phyloP scores from a whole-genome alignment of 1,140 invertebrate genomes.

The Oscheius sp. region DNA sequence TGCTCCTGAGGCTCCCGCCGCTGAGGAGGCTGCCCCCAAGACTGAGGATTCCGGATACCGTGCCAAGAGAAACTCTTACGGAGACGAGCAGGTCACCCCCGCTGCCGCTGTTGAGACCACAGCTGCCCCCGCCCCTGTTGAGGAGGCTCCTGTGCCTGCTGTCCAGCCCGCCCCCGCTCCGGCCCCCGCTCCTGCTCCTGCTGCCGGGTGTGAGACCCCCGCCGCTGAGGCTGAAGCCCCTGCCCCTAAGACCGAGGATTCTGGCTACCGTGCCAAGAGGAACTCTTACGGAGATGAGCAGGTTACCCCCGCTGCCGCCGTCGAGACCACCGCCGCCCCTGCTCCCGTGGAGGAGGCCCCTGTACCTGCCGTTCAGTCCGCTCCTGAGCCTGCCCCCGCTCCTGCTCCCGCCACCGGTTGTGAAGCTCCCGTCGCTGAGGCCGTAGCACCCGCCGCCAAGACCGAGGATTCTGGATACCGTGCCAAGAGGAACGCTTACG shows the following conservation, averaged over 20 bases:
- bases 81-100: conserved; percentile 19
- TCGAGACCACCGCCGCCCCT: background rate
- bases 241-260: background rate
- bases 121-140: background rate
- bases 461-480: conserved; percentile 17
- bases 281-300: conserved; percentile 14
- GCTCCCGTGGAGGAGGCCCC: conserved; percentile 17
- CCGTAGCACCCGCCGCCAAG: conserved; percentile 13
- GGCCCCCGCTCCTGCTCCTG: background rate
- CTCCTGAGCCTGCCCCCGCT: conserved; percentile 5
- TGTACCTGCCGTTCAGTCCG: background rate
- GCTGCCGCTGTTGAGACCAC: conserved; percentile 13
- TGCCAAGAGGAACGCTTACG: conserved; percentile 13
- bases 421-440: background rate
- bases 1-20: too few species aligned
- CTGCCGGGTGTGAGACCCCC: background rate
- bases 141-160: conserved; percentile 6
- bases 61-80: conserved; percentile 21
- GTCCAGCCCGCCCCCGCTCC: conserved; percentile 6
- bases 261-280: conserved; percentile 22
- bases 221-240: background rate
- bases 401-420: conserved; percentile 6
- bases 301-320: conserved; percentile 10
- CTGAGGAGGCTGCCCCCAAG: too few species aligned
- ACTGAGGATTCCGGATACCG: conserved; percentile 8